Evolutionary conservation across 2,888 invertebrate genomes (phyloP), one percentile per base, ranked within the genome.

Genomic region (Hydrotaea cyrtoneurina): DNA sequence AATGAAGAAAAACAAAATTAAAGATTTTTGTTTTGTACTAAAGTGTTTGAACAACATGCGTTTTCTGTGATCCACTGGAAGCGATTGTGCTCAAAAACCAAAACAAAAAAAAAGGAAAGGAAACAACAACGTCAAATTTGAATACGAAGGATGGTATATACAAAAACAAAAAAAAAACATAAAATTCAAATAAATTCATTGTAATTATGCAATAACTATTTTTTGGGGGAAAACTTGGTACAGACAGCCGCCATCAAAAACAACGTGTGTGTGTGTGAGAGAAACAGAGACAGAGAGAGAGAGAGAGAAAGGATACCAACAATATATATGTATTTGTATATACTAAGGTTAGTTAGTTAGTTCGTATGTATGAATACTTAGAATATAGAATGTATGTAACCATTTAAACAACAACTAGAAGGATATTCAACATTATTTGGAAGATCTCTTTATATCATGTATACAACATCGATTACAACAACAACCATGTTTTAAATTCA

Each of bases 381-480:
- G 13, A 3, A 50, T 50, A 50, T 50, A 50, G 13, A n/a, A 43
- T n/a, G 39, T 23, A 71, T 23, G 19, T 71, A 71, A 71, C 71
- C 71, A 71, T 50, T 46, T 26, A 71, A 53, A 74, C 74, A 59
- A 46, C 62, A 74, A 53, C 62, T 53, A 72, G n/a, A 64, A 31
- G 21, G 53, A 23, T 39, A 39, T 39, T 19, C 19, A 71, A 71
- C 17, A 73, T 31, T 53, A 64, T n/a, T n/a, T 77, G 53, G 31
- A 39, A 71, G 31, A 36, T 50, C 39, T 55, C 39, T 55, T 19
- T 31, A 19, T 50, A 8, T 39, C 50, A 2, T 15, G 62, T 78
- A 76, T 86, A 88, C 85, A 89, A 90, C 89, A 90, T 88, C 87
- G 86, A 88, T 87, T 83, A 87, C 80, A 78, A 55, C 46, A 81